Evolutionary conservation across 53 echinoderm and acorn worm species (phyloP), one percentile per base, ranked within the genome.

Genomic region (Echinometra lucunter): DNA sequence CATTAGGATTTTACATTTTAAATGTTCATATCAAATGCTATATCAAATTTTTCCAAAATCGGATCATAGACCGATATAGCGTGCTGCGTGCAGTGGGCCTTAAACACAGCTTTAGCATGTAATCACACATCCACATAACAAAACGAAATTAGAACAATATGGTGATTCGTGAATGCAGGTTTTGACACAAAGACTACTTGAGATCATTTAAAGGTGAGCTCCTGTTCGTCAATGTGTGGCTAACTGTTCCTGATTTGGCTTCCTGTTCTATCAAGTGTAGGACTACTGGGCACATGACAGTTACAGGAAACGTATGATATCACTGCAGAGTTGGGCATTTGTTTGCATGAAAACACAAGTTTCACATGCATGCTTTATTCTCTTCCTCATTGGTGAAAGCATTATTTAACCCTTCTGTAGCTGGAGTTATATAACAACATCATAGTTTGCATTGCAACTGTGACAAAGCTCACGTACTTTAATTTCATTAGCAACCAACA

Each of bases 161-260:
- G n/a, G n/a, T n/a, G 25, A 63, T 11, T 53, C 53, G 0, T 53
- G 72, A n/a, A 72, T 30, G 32, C 72, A n/a, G n/a, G n/a, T 13
- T 35, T 72, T 72, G 72, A 72, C 32, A 35, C 3, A 72, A 16
- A 72, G 72, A 72, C 72, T 44, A 81, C 44, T 60, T 67, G 88
- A 66, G 87, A 88, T 57, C 89, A 69, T 55, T 44, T 44, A 67
- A 49, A 66, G 88, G 67, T 66, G 69, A 72, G 12, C 78, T 90
- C 45, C 55, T 42, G 45, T 45, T 74, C 72, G 74, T 95, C 66
- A 94, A 94, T 60, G 92, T 30, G 45, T 66, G 91, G 91, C 42
- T 91, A 91, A 91, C 91, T 91, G 91, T 91, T 91, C 91, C 91
- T 91, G 91, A 91, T 28, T 45, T 91, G 70, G 91, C 91, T 91